A percentile compares a stretch with the other conserved stretches of the same genome.
Conservation (phyloP, 2,113 vertebrate species). For the Argyrosomus japonicus region DNA sequence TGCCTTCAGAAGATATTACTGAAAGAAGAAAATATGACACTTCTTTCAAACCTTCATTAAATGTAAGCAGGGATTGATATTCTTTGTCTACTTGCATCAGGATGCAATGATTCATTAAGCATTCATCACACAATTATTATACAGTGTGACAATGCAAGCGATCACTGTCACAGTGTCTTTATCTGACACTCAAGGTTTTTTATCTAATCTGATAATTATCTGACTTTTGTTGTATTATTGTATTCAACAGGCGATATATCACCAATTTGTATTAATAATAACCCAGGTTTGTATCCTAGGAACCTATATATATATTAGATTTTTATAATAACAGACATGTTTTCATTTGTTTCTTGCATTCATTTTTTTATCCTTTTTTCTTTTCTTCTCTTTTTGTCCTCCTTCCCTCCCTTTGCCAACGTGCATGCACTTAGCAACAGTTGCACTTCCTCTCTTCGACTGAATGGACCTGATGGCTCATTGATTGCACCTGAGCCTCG, state of each 20-base stretch:
- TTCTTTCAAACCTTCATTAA: too few species aligned
- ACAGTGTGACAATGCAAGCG: not conserved
- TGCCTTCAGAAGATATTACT: too few species aligned
- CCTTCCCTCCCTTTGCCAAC: not conserved
- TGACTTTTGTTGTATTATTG: not conserved
- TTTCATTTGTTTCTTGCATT: not conserved
- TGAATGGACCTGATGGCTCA: constrained; percentile 14
- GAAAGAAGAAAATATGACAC: too few species aligned
- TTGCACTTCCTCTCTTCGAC: not conserved
- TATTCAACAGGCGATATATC: not conserved
- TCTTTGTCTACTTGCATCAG: too few species aligned
- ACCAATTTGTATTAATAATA: not conserved
- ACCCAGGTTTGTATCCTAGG: too few species aligned
- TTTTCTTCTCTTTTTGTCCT: not conserved
- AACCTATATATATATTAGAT: too few species aligned
- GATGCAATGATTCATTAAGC: not conserved
- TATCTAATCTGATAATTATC: not conserved
- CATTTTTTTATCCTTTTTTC: not conserved
- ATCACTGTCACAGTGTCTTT: not conserved
- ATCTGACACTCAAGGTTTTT: too few species aligned
- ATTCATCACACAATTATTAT: not conserved
- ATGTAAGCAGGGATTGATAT: too few species aligned
- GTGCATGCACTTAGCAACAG: not conserved
- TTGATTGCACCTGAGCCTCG: constrained; percentile 20
- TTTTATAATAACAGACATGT: too few species aligned